phyloP scores from a whole-genome alignment of 2,888 invertebrate species.

The Perithous albicinctus region DNA sequence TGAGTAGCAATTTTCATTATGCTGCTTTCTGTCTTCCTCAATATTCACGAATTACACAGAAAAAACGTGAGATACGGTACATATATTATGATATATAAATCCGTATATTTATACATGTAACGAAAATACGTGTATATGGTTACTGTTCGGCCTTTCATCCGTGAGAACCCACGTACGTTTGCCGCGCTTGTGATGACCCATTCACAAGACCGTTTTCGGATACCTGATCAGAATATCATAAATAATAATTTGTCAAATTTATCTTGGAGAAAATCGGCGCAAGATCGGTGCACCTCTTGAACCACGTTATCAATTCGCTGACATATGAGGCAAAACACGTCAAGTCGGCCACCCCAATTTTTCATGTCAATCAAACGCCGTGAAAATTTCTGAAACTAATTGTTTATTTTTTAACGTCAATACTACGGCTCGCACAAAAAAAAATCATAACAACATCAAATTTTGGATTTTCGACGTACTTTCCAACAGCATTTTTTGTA shows the following conservation, averaged over 20 bases:
- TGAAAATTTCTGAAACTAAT: no score
- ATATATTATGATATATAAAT: slow-evolving; percentile 1
- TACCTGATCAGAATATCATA: slow-evolving; percentile 56
- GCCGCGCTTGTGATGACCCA: slow-evolving; percentile 38
- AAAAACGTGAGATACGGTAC: slow-evolving; percentile 3
- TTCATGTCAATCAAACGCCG: no score
- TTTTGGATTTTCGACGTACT: no score
- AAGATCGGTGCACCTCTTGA: slow-evolving; percentile 1
- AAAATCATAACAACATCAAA: no score
- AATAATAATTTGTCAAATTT: not conserved
- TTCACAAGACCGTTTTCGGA: slow-evolving; percentile 48
- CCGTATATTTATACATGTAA: no score
- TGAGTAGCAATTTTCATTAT: slow-evolving; percentile 79
- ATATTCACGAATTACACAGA: slow-evolving; percentile 15
- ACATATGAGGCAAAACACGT: not conserved
- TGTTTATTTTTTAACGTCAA: no score
- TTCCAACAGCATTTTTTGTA: no score
- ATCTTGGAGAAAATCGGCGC: not conserved
- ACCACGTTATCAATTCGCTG: not conserved
- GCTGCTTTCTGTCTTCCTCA: slow-evolving; percentile 10
- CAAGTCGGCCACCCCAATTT: no score
- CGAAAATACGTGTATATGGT: slow-evolving; percentile 34
- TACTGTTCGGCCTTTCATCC: slow-evolving; percentile 23
- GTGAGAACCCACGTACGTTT: slow-evolving; percentile 47
- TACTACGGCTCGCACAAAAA: no score